phyloP scores from a whole-genome alignment of 1,140 invertebrate genomes.

The Homarus americanus region DNA sequence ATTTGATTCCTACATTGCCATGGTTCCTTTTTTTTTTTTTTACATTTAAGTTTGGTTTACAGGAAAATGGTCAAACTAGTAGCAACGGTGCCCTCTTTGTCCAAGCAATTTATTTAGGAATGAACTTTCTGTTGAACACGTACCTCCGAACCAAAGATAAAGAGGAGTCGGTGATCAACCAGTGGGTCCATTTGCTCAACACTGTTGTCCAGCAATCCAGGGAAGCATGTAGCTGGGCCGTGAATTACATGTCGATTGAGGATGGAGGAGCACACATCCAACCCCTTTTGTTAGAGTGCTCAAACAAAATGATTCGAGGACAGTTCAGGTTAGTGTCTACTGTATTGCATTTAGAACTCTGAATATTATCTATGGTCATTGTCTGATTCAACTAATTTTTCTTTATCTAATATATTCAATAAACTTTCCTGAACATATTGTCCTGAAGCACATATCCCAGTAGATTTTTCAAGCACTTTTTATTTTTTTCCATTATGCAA shows the following conservation, averaged over 20 bases:
- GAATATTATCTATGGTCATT: not conserved
- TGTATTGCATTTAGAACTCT: not conserved
- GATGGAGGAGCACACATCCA: slow-evolving; percentile 78
- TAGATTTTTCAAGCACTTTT: no score
- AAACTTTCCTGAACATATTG: no score
- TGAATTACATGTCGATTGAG: slow-evolving; percentile 78
- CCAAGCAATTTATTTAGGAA: slow-evolving; percentile 76
- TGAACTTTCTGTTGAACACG: slow-evolving; percentile 81
- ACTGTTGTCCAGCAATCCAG: slow-evolving; percentile 77
- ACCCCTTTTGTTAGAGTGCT: slow-evolving; percentile 79
- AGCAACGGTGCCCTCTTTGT: slow-evolving; percentile 47
- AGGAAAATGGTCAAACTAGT: slow-evolving; percentile 43
- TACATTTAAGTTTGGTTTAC: not conserved
- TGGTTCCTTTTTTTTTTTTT: not conserved
- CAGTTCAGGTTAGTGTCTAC: slow-evolving; percentile 75
- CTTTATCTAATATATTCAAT: no score
- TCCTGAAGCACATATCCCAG: no score
- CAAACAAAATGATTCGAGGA: slow-evolving; percentile 78
- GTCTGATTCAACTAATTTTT: not conserved
- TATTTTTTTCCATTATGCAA: no score
- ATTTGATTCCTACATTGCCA: no score
- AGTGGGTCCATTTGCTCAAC: slow-evolving; percentile 78
- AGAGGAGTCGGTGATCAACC: slow-evolving; percentile 77
- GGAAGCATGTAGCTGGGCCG: slow-evolving; percentile 78
- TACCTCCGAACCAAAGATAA: slow-evolving; percentile 79